phyloP scores from a whole-genome alignment of 2,113 vertebrate species.

The Notarius lentiginosus region DNA sequence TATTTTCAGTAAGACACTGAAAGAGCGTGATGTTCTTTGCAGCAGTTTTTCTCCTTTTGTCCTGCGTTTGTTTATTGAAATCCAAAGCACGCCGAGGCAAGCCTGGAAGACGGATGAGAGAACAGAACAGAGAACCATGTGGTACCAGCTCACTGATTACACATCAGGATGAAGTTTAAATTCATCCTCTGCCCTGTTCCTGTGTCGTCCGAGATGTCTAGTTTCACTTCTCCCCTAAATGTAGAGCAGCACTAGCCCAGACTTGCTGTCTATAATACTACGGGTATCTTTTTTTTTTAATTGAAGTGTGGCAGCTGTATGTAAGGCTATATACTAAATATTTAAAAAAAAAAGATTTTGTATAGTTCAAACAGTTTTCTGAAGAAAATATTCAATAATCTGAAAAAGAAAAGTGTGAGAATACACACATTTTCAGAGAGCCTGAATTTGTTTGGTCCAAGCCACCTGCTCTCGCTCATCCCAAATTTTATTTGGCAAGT shows the following conservation, averaged over 20 bases:
- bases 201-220: background rate
- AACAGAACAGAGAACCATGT: conserved; percentile 53
- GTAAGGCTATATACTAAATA: background rate
- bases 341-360: background rate
- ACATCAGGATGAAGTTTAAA: conserved; percentile 23
- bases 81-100: conserved; percentile 50
- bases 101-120: conserved; percentile 49
- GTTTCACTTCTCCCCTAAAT: background rate
- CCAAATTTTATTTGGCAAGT: background rate
- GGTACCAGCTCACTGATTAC: conserved; percentile 31
- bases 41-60: background rate
- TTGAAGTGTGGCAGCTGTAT: background rate
- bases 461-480: background rate
- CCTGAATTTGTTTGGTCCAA: background rate
- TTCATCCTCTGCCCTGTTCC: conserved; percentile 27
- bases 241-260: background rate
- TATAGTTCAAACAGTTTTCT: background rate
- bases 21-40: background rate
- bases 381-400: background rate
- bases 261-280: background rate
- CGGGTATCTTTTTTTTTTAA: background rate
- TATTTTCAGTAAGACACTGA: conserved; percentile 57
- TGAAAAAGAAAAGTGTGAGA: background rate
- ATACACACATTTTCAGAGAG: too few species aligned
- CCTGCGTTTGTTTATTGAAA: conserved; percentile 67